phyloP scores from a whole-genome alignment of 2,888 invertebrate species.

The Trachelus iudaicus region DNA sequence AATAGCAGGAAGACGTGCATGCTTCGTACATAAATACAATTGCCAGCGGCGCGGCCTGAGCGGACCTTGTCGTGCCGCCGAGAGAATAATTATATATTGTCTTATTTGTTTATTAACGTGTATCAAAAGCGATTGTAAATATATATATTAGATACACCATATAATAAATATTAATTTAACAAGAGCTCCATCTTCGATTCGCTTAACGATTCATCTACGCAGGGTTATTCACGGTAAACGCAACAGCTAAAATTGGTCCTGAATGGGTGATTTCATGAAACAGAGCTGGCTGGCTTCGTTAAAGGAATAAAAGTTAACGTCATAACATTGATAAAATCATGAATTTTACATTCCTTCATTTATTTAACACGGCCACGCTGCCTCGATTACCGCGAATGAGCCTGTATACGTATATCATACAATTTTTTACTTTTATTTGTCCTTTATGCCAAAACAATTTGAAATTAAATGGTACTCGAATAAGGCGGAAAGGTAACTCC shows the following conservation, averaged over 20 bases:
- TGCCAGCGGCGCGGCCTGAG: conserved; percentile 39
- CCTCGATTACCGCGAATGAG: not conserved
- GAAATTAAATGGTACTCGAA: too few relatives aligned
- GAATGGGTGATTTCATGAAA: too few relatives aligned
- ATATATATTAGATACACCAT: conserved; percentile 58
- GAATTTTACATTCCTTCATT: not conserved
- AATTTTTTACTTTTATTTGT: too few relatives aligned
- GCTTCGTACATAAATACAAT: conserved; percentile 24
- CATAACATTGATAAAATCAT: too few relatives aligned
- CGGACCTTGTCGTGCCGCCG: conserved; percentile 32
- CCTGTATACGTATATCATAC: too few relatives aligned
- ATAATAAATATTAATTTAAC: conserved; percentile 58
- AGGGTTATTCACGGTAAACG: too few relatives aligned
- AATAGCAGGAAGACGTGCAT: conserved; percentile 4
- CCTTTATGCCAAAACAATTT: too few relatives aligned
- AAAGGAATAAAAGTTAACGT: too few relatives aligned
- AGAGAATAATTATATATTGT: conserved; percentile 41
- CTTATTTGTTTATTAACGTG: conserved; percentile 50
- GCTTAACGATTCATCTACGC: too few relatives aligned
- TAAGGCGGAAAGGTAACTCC: too few relatives aligned
- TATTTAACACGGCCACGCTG: conserved; percentile 20
- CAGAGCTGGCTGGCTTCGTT: too few relatives aligned
- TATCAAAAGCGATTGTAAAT: conserved; percentile 56
- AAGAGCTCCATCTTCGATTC: conserved; percentile 10
- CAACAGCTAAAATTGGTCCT: too few relatives aligned